Base-by-base conservation (phyloP, 2,797 vertebrate species). In the Sebastes flavidus region DNA sequence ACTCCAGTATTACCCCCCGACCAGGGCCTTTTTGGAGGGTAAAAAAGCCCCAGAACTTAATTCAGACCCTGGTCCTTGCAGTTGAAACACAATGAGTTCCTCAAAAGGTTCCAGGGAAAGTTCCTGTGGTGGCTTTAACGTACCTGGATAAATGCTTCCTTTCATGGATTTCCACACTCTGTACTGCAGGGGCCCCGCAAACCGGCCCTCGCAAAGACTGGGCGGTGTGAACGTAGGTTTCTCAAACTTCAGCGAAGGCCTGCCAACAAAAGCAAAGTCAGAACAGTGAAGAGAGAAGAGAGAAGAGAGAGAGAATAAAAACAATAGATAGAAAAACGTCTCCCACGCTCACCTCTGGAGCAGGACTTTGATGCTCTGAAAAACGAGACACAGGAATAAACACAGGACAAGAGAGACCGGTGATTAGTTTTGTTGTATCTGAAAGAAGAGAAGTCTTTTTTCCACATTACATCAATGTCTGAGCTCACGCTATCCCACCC, bases 111-210 rank as follows among this genome's bases (percentile, higher is more conserved):
- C 46, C 46, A 20, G 14, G 38, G 38, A 42, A 14, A 49, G 46
- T 49, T 49, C 16, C 18, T 20, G 46, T 18, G 8, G 46, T 49
- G 46, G 18, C 46, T 49, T 20, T 22, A 5, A 60, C 34, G 30
- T 92, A 97, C 96, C 96, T 96, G 96, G 96, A 80, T 96, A 96
- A 75, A 97, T 86, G 86, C 93, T 96, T 82, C 94, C 94, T 87
- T 95, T 97, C 88, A 97, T 95, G 25, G 94, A 96, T 84, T 97
- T 97, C 96, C 96, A 97, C 52, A 96, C 96, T 73, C 96, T 89
- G 88, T 97, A 97, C 91, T 96, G 96, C 78, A 97, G 92, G 1
- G 96, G 96, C 18, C 96, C 96, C 1, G 95, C 96, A 54, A 96
- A 97, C 5, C 95, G 94, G 7, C 96, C 96, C 80, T 96, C 96